phyloP scores from a whole-genome alignment of 2,113 vertebrate species.

The Actinemys pallida region DNA sequence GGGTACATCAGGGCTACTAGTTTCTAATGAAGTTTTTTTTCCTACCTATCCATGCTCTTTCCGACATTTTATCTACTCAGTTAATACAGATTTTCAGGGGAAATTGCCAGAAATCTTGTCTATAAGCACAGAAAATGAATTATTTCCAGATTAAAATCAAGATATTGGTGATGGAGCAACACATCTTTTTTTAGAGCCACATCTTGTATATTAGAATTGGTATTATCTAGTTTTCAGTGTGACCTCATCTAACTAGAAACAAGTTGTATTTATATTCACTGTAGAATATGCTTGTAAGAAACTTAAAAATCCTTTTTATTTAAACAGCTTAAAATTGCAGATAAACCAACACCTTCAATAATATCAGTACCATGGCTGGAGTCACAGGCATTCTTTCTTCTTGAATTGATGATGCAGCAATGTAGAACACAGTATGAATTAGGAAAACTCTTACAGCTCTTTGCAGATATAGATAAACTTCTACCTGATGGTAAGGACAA shows the following conservation, averaged over 20 bases:
- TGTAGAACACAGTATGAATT: constrained; percentile 88
- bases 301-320: neutral
- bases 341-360: neutral
- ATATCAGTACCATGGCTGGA: constrained; percentile 87
- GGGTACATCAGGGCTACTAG: neutral
- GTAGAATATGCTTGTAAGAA: neutral
- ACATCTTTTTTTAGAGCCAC: neutral
- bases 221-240: neutral
- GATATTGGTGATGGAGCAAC: neutral
- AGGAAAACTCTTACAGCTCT: constrained; percentile 85
- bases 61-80: accelerated
- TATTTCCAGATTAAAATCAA: neutral
- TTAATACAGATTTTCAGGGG: neutral
- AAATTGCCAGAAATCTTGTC: neutral
- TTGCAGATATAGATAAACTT: constrained; percentile 81
- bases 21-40: accelerated
- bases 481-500: constrained; percentile 83
- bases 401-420: constrained; percentile 87
- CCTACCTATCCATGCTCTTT: neutral
- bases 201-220: neutral
- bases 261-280: neutral
- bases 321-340: constrained; percentile 77
- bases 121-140: neutral
- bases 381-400: constrained; percentile 84
- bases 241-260: neutral